These are phyloP conservation scores for Himalopsyche kuldschensis DNA, from an alignment of 2,888 invertebrate species.

Conservation along the genomic window DNA sequence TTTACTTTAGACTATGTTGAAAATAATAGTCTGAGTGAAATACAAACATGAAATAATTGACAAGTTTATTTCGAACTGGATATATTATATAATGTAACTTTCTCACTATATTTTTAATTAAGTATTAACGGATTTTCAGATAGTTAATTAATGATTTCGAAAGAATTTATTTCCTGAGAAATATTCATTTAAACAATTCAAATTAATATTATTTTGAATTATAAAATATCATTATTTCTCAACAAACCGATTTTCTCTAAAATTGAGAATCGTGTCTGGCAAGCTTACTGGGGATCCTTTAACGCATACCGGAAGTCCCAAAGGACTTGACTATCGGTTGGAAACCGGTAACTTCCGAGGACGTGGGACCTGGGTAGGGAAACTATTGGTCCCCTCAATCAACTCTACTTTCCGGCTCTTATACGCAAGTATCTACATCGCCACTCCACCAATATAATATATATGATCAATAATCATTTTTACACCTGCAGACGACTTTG, in stretches of 20 bases:
- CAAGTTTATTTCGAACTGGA: no score
- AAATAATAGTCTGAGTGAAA: no score
- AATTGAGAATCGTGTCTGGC: neutral
- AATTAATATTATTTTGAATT: no score
- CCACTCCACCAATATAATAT: neutral
- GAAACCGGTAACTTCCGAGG: slow-evolving; percentile 9
- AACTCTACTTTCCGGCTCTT: slow-evolving; percentile 3
- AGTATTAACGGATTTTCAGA: no score
- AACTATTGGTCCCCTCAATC: slow-evolving; percentile 21
- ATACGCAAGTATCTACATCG: neutral
- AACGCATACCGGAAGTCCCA: slow-evolving; percentile 6
- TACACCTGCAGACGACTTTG: neutral
- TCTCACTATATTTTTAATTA: no score
- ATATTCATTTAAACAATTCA: no score
- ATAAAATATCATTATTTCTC: no score
- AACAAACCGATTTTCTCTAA: neutral
- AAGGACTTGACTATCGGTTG: slow-evolving; percentile 4
- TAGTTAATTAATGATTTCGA: no score
- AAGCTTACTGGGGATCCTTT: neutral
- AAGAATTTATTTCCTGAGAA: no score
- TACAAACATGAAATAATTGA: no score
- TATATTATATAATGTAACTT: no score
- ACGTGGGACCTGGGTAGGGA: slow-evolving; percentile 8
- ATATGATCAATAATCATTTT: neutral
- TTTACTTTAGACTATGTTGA: no score